Base-by-base conservation (phyloP, 2,113 vertebrate species). In the Pomatostomus ruficeps region DNA sequence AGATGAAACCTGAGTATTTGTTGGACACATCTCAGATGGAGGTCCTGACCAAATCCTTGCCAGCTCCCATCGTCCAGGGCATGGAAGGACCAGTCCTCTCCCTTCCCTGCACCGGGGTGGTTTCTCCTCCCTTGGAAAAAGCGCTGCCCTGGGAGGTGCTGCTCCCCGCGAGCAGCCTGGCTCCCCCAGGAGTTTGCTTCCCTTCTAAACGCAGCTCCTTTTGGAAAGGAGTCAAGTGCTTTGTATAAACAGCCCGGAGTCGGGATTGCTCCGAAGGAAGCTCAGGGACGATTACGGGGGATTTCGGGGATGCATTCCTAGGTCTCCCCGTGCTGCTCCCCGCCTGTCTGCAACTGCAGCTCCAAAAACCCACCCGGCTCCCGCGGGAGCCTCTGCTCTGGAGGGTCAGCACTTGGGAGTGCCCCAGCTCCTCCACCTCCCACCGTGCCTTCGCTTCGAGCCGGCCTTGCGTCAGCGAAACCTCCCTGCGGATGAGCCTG, bases 231-330 rank as follows among this genome's bases (percentile, higher is more conserved):
- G 24, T 63, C 48, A 84, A 82, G 42, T 16, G 40, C 17, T 28
- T 83, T 81, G 28, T 89, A 10, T 92, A 92, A 96, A 94, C 83
- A 95, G 66, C 81, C 58, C 7, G 28, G 59, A 88, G 88, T 7
- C 58, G 4, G 68, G 77, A 91, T 26, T 18, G 10, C 58, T 91
- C 24, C 1, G 16, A 23, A 71, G 81, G 92, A 58, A 85, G 48
- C 1, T 0, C 31, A 12, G 45, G 59, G 62, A 51, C 72, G 73
- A 87, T 68, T 23, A 33, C 31, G 45, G 3, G 18, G 67, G 25
- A 23, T 51, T 71, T 52, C 11, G 57, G 8, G 59, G n/a, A n/a
- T n/a, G n/a, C n/a, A n/a, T n/a, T n/a, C n/a, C n/a, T n/a, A n/a
- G n/a, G n/a, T n/a, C n/a, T n/a, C n/a, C n/a, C n/a, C n/a, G 0